Percentiles rank a stretch among this genome's conserved stretches.
Conservation (phyloP, 2,113 vertebrate genomes). For the Zosterops hypoxanthus region DNA sequence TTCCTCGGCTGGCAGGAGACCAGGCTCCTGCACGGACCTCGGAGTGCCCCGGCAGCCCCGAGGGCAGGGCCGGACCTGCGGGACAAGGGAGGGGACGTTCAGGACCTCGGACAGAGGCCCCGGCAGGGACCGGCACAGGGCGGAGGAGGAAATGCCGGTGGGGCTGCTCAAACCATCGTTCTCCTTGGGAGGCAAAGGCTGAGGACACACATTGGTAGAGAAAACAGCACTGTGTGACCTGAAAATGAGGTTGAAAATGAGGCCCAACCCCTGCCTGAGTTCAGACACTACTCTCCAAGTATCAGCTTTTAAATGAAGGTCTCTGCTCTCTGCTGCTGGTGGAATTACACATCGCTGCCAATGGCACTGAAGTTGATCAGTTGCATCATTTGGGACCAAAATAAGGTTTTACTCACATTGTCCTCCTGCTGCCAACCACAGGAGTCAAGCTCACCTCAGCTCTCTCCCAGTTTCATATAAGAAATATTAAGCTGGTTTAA, state of each 20-base stretch:
- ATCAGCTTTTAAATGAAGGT: neutral
- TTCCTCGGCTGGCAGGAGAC: neutral
- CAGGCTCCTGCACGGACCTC: fast-evolving
- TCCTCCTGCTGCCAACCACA: neutral
- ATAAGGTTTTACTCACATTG: neutral
- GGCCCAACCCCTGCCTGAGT: neutral
- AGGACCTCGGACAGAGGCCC: neutral
- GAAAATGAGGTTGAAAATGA: neutral
- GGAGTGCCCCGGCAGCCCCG: too few species aligned
- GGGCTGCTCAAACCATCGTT: neutral
- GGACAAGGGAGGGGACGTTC: neutral
- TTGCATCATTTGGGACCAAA: neutral
- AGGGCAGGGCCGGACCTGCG: neutral
- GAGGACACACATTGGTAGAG: too few species aligned
- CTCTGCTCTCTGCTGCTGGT: neutral
- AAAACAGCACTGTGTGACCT: neutral
- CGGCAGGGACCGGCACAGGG: too few species aligned
- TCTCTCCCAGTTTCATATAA: neutral
- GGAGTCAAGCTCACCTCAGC: neutral
- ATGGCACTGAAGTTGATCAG: neutral
- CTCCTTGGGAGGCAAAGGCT: neutral
- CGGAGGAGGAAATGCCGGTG: neutral
- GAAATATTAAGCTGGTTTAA: neutral
- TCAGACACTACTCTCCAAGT: neutral
- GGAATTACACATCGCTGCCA: neutral